Base-by-base conservation (phyloP, 2,888 invertebrate species). In the Orthosia gracilis region DNA sequence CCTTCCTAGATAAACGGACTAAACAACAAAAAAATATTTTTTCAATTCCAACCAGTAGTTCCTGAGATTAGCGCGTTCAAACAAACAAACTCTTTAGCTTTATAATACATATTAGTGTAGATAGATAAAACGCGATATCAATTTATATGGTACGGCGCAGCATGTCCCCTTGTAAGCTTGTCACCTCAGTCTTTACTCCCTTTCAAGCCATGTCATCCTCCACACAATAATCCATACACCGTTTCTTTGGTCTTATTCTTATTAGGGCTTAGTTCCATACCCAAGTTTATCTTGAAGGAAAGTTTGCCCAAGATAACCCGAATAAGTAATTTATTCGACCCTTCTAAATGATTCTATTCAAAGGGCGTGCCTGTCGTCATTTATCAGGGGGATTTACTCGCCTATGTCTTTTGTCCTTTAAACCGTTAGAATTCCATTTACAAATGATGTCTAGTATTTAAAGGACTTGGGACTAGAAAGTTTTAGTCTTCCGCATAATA, bases 331-430 rank as follows among this genome's bases (percentile, higher is more conserved):
- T 64, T 61, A 78, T 69, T 69, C 59, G 50, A 49, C 78, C 78
- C 78, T 47, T 78, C 31, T 61, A 77, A 64, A 77, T 45, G 49
- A 55, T 54, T 26, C 18, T 81, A 66, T 76, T 77, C 55, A 82
- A 59, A 55, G 59, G 82, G 78, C 78, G 78, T 61, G 59, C 64
- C 50, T 55, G 49, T 69, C 64, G 45, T 64, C 54, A 77, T 82
- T 82, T 55, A 59, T 78, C 70, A 78, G 54, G 45, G 50, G 63
- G 78, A 68, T 52, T 78, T 76, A 50, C 49, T 47, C 49, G 26
- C 54, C 54, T 59, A 62, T 59, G 69, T 55, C n/a, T 76, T 82
- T 64, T 63, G 69, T 63, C 52, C 18, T 45, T 52, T 68, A 17
- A 67, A 66, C n/a, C 45, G 47, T 62, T 40, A 66, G 15, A 62